These are phyloP conservation scores for Sitophilus oryzae DNA, from an alignment of 1,140 invertebrate species.

Conservation along the genomic window DNA sequence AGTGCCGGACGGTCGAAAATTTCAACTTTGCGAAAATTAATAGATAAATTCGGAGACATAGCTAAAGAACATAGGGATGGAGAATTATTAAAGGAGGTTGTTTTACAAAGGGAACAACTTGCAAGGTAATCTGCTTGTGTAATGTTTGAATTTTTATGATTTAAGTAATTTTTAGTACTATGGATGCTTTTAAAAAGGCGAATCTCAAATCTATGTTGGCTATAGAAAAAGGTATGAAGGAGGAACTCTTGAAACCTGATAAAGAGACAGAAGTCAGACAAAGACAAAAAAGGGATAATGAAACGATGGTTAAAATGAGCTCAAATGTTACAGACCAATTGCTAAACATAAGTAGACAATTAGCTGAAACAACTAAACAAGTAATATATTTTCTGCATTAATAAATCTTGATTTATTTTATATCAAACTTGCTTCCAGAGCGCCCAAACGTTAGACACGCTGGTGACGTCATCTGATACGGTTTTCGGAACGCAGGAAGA, in stretches of 20 bases:
- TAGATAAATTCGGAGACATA: constrained; percentile 60
- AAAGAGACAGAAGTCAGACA: constrained; percentile 54
- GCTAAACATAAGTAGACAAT: constrained; percentile 69
- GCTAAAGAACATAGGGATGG: constrained; percentile 60
- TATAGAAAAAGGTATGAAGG: constrained; percentile 67
- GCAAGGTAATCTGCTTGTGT: constrained; percentile 44
- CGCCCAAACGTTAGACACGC: constrained; percentile 74
- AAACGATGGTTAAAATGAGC: constrained; percentile 58
- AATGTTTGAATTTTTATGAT: neutral
- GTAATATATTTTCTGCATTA: constrained; percentile 4
- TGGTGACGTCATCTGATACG: constrained; percentile 63
- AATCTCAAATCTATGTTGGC: constrained; percentile 67
- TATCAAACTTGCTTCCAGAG: constrained; percentile 45
- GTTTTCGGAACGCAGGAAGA: constrained; percentile 74
- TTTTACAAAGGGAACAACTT: constrained; percentile 62
- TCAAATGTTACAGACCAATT: constrained; percentile 76
- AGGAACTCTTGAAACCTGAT: constrained; percentile 57
- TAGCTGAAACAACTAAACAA: constrained; percentile 77
- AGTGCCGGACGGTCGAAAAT: constrained; percentile 64
- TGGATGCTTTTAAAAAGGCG: constrained; percentile 71
- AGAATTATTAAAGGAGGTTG: constrained; percentile 56
- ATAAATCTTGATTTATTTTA: neutral
- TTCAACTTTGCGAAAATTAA: constrained; percentile 56
- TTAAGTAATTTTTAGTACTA: constrained; percentile 47
- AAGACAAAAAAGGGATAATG: constrained; percentile 59